A percentile compares a stretch with the other conserved stretches of the same genome.
These are phyloP conservation scores for Lerista edwardsae DNA, from an alignment of 2,797 vertebrate species.

Conservation along the genomic window DNA sequence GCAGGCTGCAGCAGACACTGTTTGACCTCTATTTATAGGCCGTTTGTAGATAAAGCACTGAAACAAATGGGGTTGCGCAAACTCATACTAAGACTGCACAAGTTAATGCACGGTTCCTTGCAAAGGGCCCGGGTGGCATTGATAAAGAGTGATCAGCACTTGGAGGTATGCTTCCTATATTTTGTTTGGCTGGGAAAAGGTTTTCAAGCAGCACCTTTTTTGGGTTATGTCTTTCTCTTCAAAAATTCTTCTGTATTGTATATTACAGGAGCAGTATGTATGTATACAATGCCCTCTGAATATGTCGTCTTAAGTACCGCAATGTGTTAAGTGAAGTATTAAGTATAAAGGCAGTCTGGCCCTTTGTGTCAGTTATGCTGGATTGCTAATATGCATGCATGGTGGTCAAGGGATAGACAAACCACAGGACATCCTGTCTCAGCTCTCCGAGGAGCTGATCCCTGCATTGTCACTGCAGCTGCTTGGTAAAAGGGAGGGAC, in stretches of 20 bases:
- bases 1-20: conserved; percentile 80
- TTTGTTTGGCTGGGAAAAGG: background rate
- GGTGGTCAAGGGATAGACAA: background rate
- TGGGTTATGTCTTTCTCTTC: background rate
- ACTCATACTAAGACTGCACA: conserved; percentile 96
- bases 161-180: conserved; percentile 85
- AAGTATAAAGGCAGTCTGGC: background rate
- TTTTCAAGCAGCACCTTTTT: background rate
- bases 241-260: background rate
- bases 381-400: background rate
- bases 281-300: background rate
- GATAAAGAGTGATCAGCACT: conserved; percentile 83
- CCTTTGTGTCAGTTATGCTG: background rate
- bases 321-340: background rate
- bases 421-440: background rate
- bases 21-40: conserved; percentile 95
- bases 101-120: conserved; percentile 97
- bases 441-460: background rate
- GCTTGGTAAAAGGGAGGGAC: background rate
- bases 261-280: background rate
- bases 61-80: conserved; percentile 99
- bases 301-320: background rate
- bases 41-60: conserved; percentile 99
- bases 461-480: background rate
- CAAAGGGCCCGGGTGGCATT: conserved; percentile 92